Evolutionary conservation across 2,888 invertebrate species (phyloP).

Genomic region (Ormyrus pomaceus): DNA sequence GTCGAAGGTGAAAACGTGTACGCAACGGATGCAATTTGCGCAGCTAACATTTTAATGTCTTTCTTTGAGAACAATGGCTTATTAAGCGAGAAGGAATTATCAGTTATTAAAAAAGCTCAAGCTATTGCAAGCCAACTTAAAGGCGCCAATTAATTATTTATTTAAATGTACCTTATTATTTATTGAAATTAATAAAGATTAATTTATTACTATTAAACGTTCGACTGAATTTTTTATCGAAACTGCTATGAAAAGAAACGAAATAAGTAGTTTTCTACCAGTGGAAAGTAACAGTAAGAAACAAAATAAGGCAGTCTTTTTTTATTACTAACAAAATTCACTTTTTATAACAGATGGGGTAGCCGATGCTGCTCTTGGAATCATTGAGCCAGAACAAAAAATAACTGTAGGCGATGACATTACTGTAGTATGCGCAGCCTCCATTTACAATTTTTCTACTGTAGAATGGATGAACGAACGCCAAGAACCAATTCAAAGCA

Average conservation of each 20-base stretch:
- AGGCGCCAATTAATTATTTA: neutral
- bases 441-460: conserved; percentile 74
- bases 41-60: conserved; percentile 10
- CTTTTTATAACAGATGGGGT: conserved; percentile 73
- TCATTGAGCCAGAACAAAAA: conserved; percentile 66
- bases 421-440: conserved; percentile 79
- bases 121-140: neutral
- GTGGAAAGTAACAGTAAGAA: no score
- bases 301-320: neutral
- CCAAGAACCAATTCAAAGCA: conserved; percentile 57
- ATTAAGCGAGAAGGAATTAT: conserved; percentile 13
- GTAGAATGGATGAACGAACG: conserved; percentile 77
- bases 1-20: conserved; percentile 2
- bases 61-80: conserved; percentile 4
- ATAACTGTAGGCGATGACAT: conserved; percentile 79
- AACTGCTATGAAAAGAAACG: no score
- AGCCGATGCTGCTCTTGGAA: conserved; percentile 72
- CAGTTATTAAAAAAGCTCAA: conserved; percentile 2
- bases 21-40: neutral
- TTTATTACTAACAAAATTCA: conserved; percentile 5
- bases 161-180: neutral
- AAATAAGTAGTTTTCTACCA: no score
- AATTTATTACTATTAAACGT: neutral
- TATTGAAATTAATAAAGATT: neutral
- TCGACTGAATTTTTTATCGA: no score